These are phyloP conservation scores for Corydoras maculifer DNA, from an alignment of 2,113 vertebrate species.

Conservation along the genomic window DNA sequence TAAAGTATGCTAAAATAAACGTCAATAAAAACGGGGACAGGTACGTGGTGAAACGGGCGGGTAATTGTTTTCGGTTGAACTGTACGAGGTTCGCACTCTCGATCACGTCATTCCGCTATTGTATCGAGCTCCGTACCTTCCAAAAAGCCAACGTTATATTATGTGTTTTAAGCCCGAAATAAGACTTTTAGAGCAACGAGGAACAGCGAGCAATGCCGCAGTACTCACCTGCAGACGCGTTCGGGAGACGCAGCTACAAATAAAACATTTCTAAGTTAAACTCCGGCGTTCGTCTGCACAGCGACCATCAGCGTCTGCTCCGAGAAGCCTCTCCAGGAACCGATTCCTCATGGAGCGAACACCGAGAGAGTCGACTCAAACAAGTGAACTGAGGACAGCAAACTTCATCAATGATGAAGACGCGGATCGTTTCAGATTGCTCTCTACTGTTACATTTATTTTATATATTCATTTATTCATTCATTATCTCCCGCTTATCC, in stretches of 20 bases:
- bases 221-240: not conserved
- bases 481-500: too few species aligned
- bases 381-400: not conserved
- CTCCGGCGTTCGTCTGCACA: not conserved
- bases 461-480: too few species aligned
- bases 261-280: slow-evolving; percentile 2
- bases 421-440: too few species aligned
- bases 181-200: not conserved
- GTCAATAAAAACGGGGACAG: not conserved
- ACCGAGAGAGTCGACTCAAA: not conserved
- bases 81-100: too few species aligned
- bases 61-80: not conserved
- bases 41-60: not conserved
- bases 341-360: not conserved
- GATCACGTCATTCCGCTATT: slow-evolving; percentile 1
- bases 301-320: not conserved
- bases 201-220: not conserved
- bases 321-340: not conserved
- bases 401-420: not conserved
- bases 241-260: not conserved
- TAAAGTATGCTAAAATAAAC: not conserved
- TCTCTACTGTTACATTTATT: too few species aligned
- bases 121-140: not conserved
- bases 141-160: not conserved
- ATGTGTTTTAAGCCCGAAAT: not conserved